phyloP scores from a whole-genome alignment of 2,888 invertebrate genomes.

The Caenorhabditis sp. region DNA sequence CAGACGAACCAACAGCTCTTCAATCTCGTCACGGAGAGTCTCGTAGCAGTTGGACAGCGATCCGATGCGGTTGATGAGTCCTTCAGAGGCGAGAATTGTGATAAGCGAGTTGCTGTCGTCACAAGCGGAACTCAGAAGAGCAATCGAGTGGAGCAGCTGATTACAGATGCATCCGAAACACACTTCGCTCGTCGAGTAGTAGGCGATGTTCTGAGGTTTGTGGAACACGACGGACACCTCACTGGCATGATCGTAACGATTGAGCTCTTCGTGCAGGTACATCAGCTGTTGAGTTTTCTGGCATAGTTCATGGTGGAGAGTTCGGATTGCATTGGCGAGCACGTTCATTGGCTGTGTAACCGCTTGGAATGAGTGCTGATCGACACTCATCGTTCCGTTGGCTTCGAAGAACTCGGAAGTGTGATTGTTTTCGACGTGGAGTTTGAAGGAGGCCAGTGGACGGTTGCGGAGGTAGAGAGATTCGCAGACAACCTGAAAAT shows the following conservation, averaged over 20 bases:
- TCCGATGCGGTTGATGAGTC: conserved; percentile 26
- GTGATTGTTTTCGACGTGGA: conserved; percentile 66
- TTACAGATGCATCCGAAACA: conserved; percentile 88
- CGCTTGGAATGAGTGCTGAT: conserved; percentile 21
- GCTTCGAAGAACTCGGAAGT: conserved; percentile 47
- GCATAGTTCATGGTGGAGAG: conserved; percentile 72
- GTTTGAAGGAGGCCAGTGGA: conserved; percentile 50
- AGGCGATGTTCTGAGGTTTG: conserved; percentile 42
- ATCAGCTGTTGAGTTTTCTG: conserved; percentile 67
- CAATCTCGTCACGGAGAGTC: conserved; percentile 57
- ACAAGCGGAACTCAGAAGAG: conserved; percentile 87
- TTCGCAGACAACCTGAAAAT: conserved; percentile 92
- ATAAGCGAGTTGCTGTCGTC: conserved; percentile 55
- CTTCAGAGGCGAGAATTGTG: conserved; percentile 14
- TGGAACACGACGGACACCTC: conserved; percentile 38
- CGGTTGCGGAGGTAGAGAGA: conserved; percentile 86
- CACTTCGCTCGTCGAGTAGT: conserved; percentile 70
- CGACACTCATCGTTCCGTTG: conserved; percentile 18
- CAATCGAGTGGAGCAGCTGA: conserved; percentile 95
- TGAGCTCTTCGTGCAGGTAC: conserved; percentile 65
- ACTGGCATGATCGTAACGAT: conserved; percentile 60
- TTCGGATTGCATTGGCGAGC: conserved; percentile 43
- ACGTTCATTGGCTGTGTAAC: conserved; percentile 25
- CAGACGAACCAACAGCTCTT: conserved; percentile 61
- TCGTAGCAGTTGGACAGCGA: conserved; percentile 34